Conservation (phyloP, 2,797 vertebrate genomes). For the Columba guinea region DNA sequence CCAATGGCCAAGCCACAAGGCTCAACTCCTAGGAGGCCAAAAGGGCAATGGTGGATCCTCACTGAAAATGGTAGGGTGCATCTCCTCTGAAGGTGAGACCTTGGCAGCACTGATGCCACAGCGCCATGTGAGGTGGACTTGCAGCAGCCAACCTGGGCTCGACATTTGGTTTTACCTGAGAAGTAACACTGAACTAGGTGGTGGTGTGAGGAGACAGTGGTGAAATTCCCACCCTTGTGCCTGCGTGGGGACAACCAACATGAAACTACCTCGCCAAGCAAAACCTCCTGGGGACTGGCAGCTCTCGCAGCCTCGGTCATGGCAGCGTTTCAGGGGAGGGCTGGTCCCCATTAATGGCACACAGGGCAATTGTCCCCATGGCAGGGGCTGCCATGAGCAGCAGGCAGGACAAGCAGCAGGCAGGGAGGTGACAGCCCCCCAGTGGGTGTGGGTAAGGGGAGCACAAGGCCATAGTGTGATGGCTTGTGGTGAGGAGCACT, state of each 20-base stretch:
- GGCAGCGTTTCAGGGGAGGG: fast-evolving
- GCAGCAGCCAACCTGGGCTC: neutral
- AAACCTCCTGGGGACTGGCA: neutral
- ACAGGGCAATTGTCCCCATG: fast-evolving
- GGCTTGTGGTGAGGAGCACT: neutral
- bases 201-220: neutral
- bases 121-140: fast-evolving
- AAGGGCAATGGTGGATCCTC: neutral
- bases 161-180: fast-evolving
- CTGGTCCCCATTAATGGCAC: neutral
- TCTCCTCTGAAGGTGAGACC: neutral
- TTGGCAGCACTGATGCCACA: fast-evolving
- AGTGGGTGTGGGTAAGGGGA: neutral
- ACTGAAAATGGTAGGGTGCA: neutral
- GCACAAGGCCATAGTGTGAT: fast-evolving
- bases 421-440: neutral
- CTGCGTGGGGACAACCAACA: neutral
- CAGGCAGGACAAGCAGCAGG: fast-evolving
- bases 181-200: fast-evolving
- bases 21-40: neutral
- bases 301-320: fast-evolving
- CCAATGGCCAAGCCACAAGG: neutral
- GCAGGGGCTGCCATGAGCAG: fast-evolving
- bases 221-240: neutral
- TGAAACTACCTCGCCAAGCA: neutral